These are phyloP conservation scores for Emberiza fucata DNA, from an alignment of 2,113 vertebrate genomes.

Conservation along the genomic window DNA sequence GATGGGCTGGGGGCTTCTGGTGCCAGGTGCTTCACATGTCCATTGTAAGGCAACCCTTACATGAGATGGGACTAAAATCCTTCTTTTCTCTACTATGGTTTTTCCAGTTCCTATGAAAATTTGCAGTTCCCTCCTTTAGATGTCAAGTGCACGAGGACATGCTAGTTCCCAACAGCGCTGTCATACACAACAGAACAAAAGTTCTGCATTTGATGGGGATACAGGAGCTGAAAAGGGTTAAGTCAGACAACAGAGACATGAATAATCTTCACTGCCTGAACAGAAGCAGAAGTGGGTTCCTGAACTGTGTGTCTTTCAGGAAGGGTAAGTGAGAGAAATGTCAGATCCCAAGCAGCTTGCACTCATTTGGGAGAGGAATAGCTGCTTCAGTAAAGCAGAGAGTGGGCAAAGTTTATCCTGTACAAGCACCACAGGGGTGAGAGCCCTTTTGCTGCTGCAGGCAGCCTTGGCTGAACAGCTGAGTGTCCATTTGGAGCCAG, in stretches of 20 bases:
- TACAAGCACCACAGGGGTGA: not conserved
- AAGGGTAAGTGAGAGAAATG: not conserved
- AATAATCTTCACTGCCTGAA: not conserved
- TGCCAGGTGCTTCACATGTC: not conserved
- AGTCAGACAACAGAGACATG: not conserved
- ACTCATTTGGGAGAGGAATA: not conserved
- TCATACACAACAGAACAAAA: not conserved
- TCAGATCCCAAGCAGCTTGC: not conserved
- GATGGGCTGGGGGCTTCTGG: not conserved
- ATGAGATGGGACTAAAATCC: not conserved
- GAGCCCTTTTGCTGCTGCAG: not conserved
- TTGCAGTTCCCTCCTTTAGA: not conserved
- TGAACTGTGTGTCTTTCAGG: not conserved
- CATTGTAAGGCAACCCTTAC: not conserved
- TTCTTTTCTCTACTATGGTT: not conserved
- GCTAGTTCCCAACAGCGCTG: not conserved
- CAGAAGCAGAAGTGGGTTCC: not conserved
- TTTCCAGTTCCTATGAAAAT: not conserved
- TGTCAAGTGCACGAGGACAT: not conserved
- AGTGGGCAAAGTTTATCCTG: not conserved
- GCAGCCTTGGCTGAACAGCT: not conserved
- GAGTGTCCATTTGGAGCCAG: not conserved
- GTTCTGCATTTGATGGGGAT: not conserved
- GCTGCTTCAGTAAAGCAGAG: not conserved
- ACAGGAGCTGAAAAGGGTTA: not conserved